phyloP scores from a whole-genome alignment of 2,113 vertebrate species.

The Hippopotamus amphibius region DNA sequence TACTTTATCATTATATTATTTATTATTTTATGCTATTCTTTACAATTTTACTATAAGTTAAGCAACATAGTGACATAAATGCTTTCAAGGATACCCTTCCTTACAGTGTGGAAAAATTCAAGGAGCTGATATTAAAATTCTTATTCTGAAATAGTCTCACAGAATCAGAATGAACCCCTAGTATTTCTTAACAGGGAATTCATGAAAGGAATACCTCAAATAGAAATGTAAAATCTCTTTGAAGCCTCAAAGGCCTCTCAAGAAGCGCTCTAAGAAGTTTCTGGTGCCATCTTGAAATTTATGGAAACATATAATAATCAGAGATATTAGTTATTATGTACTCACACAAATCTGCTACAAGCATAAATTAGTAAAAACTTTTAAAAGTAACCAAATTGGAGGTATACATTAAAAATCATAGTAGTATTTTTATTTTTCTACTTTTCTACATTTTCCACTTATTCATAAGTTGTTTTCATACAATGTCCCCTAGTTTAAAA shows the following conservation, averaged over 20 bases:
- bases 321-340: neutral
- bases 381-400: neutral
- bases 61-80: neutral
- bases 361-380: neutral
- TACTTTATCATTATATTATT: neutral
- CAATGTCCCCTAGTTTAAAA: neutral
- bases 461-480: neutral
- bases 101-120: neutral
- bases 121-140: neutral
- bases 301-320: neutral
- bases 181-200: neutral
- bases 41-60: neutral
- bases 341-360: neutral
- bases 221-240: conserved; percentile 4
- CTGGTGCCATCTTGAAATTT: neutral
- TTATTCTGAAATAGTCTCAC: conserved; percentile 14
- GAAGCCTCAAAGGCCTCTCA: conserved; percentile 14
- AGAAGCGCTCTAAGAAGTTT: neutral
- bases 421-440: conserved; percentile 1
- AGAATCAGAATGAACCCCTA: neutral
- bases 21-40: conserved; percentile 7
- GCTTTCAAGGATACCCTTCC: neutral
- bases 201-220: neutral
- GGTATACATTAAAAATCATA: neutral
- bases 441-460: conserved; percentile 16